phyloP scores from a whole-genome alignment of 2,797 vertebrate species.

The Euphonia xanthogaster region DNA sequence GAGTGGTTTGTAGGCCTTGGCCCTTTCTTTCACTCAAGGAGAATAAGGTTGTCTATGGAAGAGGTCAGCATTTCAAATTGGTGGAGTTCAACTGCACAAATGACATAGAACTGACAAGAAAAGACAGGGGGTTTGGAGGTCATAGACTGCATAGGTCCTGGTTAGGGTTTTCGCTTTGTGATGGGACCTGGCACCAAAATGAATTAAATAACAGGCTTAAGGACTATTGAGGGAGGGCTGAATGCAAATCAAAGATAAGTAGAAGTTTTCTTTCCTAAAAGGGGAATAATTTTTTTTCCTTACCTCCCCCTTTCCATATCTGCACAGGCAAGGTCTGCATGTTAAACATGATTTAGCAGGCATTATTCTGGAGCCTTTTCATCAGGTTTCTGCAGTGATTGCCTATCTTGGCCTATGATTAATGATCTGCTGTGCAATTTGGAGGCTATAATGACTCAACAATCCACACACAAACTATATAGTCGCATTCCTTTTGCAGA shows the following conservation, averaged over 20 bases:
- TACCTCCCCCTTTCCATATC: constrained; percentile 80
- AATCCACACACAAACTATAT: constrained; percentile 82
- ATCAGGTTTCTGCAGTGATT: constrained; percentile 76
- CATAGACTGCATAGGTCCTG: constrained; percentile 80
- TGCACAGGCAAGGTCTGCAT: constrained; percentile 81
- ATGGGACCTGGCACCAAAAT: constrained; percentile 82
- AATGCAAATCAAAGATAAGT: constrained; percentile 90
- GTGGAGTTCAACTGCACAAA: constrained; percentile 86
- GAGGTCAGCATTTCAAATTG: constrained; percentile 85
- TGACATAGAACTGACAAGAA: constrained; percentile 85
- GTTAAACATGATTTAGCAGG: constrained; percentile 85
- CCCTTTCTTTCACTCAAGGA: constrained; percentile 81
- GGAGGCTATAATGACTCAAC: constrained; percentile 83
- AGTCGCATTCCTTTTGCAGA: constrained; percentile 84
- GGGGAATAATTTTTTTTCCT: constrained; percentile 75
- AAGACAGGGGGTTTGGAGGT: constrained; percentile 83
- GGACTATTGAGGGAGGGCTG: constrained; percentile 83
- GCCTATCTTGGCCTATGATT: constrained; percentile 86
- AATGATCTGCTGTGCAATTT: constrained; percentile 87
- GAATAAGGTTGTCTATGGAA: constrained; percentile 84
- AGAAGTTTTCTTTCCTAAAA: constrained; percentile 87
- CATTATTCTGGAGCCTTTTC: constrained; percentile 82
- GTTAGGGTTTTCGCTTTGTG: constrained; percentile 82
- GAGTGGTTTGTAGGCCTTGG: constrained; percentile 80
- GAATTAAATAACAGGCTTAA: constrained; percentile 88